Evolutionary conservation across 2,797 vertebrate genomes (phyloP), one percentile per base, ranked within the genome.

Genomic region (Pseudochaenichthys georgianus): DNA sequence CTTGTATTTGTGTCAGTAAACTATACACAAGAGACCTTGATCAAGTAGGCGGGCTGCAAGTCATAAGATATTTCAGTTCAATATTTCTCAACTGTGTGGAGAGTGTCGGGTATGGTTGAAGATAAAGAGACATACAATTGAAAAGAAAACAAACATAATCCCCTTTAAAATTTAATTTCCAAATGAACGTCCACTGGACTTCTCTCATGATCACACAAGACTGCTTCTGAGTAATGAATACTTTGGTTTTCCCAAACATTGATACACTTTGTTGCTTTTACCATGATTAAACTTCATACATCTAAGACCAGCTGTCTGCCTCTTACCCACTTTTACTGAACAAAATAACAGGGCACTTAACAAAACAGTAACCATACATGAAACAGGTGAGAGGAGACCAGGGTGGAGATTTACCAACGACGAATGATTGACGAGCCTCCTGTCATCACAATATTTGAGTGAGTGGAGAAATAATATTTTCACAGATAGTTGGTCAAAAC

Each of bases 1-100:
- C 34, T 77, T 15, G 31, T n/a, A 12, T 78, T 13, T 77, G 12
- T 63, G 15, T 82, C 50, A 62, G 68, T 74, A 79, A 80, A 82
- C 69, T 74, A 77, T 34, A 88, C 57, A 82, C 54, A 82, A 45
- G 16, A 83, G 73, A 82, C 81, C 76, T 78, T 82, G 60, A 83
- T 76, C 21, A 59, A 80, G 72, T 71, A 67, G 21, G 47, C 45
- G 53, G 70, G 81, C 67, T 83, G 70, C 70, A 67, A 79, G 62
- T 80, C 70, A 74, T n/a, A 58, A 64, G 51, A 67, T 58, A 48
- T 57, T 46, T 52, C 58, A 74, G 45, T 63, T 60, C 42, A 46
- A 59, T 12, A n/a, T 76, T 62, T 76, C 53, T 64, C 5, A 48
- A 15, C 67, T 38, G 15, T 23, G 54, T 62, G 41, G n/a, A 23